phyloP scores from a whole-genome alignment of 1,140 invertebrate species.

The Steinernema khuongi region DNA sequence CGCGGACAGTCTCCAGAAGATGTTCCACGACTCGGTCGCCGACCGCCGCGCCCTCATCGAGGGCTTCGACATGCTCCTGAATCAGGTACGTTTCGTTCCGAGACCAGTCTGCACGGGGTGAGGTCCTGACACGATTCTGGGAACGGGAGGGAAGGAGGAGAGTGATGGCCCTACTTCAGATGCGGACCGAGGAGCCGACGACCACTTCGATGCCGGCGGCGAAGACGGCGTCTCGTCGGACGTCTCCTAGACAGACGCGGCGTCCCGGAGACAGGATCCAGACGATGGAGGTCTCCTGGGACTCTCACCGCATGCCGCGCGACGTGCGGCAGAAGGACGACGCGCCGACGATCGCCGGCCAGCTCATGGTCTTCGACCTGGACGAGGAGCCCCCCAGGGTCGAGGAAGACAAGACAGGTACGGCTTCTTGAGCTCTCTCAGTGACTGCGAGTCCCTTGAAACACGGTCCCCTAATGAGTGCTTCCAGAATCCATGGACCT shows the following conservation, averaged over 20 bases:
- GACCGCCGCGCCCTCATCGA: conserved; percentile 48
- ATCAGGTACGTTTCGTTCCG: conserved; percentile 35
- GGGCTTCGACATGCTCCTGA: conserved; percentile 46
- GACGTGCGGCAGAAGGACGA: conserved; percentile 35
- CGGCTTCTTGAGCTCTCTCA: conserved; percentile 14
- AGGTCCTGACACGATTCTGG: neutral
- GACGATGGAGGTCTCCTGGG: conserved; percentile 43
- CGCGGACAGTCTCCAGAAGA: conserved; percentile 49
- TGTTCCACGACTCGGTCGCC: conserved; percentile 52
- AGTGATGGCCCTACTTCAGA: too few species aligned
- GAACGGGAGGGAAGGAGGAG: too few species aligned
- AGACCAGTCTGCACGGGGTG: neutral
- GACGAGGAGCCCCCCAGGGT: conserved; percentile 50
- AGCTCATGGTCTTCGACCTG: conserved; percentile 54
- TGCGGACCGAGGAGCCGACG: neutral
- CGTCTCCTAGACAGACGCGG: neutral
- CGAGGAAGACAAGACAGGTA: neutral
- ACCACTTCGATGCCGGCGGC: conserved; percentile 17
- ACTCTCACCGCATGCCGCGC: conserved; percentile 33
- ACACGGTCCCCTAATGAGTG: neutral
- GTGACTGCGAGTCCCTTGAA: conserved; percentile 11
- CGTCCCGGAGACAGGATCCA: conserved; percentile 30
- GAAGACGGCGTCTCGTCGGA: neutral
- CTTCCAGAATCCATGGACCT: neutral
- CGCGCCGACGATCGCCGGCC: conserved; percentile 52